These are phyloP conservation scores for Elegia similella DNA, from an alignment of 2,888 invertebrate genomes.

Conservation along the genomic window DNA sequence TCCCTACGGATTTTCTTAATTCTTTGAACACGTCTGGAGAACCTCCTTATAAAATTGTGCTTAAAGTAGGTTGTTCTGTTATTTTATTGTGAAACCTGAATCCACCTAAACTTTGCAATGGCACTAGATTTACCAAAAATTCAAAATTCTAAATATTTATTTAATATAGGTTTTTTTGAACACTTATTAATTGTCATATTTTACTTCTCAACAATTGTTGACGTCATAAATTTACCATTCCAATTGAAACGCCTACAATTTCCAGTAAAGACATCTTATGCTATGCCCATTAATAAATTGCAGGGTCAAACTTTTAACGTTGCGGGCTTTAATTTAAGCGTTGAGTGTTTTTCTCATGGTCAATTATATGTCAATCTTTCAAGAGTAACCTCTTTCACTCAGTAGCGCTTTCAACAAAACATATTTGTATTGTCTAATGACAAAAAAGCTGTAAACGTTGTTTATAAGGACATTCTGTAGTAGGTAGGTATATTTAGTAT, in stretches of 20 bases:
- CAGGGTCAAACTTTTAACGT: conserved; percentile 17
- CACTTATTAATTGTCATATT: too few species aligned
- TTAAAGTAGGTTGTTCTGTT: conserved; percentile 34
- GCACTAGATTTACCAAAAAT: conserved; percentile 29
- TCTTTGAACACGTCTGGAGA: too few species aligned
- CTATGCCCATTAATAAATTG: conserved; percentile 20
- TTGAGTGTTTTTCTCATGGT: conserved; percentile 22
- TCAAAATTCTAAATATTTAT: conserved; percentile 31
- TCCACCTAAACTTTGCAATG: conserved; percentile 32
- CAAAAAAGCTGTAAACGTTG: too few species aligned
- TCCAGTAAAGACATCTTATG: conserved; percentile 23
- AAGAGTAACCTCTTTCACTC: conserved; percentile 15
- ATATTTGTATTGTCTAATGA: too few species aligned
- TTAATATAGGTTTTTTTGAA: too few species aligned
- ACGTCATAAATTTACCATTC: conserved; percentile 32
- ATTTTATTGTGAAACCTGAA: conserved; percentile 30
- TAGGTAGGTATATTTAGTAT: too few species aligned
- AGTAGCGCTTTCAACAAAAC: too few species aligned
- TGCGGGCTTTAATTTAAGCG: conserved; percentile 20
- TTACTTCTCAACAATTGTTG: too few species aligned
- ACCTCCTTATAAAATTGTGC: too few species aligned
- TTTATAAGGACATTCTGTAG: too few species aligned
- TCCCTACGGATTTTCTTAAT: too few species aligned
- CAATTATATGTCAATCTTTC: conserved; percentile 21
- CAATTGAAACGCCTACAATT: conserved; percentile 31